Percentiles rank a stretch among this genome's conserved stretches.
Conservation (phyloP, 2,113 vertebrate genomes). For the Dasyprocta punctata region DNA sequence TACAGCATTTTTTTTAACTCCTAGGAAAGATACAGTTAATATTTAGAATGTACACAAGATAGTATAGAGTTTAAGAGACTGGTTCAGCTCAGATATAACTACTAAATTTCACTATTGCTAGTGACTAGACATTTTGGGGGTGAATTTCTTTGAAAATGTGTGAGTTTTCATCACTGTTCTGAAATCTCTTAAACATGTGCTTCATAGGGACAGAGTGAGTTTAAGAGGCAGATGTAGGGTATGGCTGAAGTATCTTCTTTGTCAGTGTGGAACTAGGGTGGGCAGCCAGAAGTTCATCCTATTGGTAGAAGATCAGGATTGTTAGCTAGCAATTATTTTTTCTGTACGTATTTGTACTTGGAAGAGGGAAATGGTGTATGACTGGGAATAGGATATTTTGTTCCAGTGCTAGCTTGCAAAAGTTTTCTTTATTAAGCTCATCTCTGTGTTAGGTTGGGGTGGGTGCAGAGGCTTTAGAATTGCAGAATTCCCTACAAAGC, state of each 20-base stretch:
- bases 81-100: background rate
- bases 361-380: background rate
- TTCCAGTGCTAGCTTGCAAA: background rate
- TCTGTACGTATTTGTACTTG: background rate
- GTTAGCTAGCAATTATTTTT: background rate
- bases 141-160: background rate
- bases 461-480: background rate
- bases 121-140: background rate
- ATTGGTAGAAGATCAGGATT: background rate
- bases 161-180: background rate
- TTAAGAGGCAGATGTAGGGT: background rate
- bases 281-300: background rate
- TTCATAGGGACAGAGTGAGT: background rate
- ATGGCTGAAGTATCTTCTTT: background rate
- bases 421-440: background rate
- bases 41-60: background rate
- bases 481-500: conserved; percentile 9
- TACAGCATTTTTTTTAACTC: background rate
- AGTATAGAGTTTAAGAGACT: background rate
- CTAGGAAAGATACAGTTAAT: background rate
- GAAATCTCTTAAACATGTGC: background rate
- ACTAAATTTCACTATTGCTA: background rate
- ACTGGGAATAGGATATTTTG: background rate
- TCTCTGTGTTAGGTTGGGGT: background rate
- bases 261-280: background rate